Conservation (phyloP, 2,888 invertebrate species). For the Drosophila nigricruria region DNA sequence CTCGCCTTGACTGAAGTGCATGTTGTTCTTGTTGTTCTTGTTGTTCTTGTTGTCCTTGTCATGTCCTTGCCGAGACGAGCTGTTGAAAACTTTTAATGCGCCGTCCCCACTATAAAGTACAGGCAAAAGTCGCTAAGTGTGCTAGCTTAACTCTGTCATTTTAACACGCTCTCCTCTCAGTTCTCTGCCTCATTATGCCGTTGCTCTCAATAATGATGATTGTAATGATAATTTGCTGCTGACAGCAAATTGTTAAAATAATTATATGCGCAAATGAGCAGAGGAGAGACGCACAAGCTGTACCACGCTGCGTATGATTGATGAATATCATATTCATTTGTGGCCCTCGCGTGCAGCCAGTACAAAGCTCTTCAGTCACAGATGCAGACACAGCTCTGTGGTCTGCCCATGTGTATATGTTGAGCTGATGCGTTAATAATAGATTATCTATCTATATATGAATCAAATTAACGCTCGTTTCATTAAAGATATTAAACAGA, state of each 20-base stretch:
- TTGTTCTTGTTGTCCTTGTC: constrained; percentile 52
- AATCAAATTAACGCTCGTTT: not conserved
- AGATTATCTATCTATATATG: constrained; percentile 10
- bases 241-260: constrained; percentile 73
- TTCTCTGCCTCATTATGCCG: constrained; percentile 24
- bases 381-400: constrained; percentile 26
- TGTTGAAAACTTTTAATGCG: constrained; percentile 78
- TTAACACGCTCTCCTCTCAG: constrained; percentile 52
- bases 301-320: constrained; percentile 67
- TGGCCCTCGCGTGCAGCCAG: constrained; percentile 13
- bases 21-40: constrained; percentile 57
- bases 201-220: constrained; percentile 36
- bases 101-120: constrained; percentile 29
- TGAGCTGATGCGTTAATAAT: constrained; percentile 39
- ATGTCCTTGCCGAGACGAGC: constrained; percentile 53
- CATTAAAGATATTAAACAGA: not conserved
- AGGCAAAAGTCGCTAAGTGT: constrained; percentile 55
- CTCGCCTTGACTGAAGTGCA: constrained; percentile 73
- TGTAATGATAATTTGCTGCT: constrained; percentile 48
- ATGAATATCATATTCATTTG: constrained; percentile 61
- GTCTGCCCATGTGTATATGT: constrained; percentile 8
- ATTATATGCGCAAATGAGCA: constrained; percentile 69
- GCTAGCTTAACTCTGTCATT: constrained; percentile 74
- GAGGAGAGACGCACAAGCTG: not conserved
- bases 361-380: constrained; percentile 26